Base-by-base conservation (phyloP, 2,888 invertebrate species). In the Acheta domesticus region DNA sequence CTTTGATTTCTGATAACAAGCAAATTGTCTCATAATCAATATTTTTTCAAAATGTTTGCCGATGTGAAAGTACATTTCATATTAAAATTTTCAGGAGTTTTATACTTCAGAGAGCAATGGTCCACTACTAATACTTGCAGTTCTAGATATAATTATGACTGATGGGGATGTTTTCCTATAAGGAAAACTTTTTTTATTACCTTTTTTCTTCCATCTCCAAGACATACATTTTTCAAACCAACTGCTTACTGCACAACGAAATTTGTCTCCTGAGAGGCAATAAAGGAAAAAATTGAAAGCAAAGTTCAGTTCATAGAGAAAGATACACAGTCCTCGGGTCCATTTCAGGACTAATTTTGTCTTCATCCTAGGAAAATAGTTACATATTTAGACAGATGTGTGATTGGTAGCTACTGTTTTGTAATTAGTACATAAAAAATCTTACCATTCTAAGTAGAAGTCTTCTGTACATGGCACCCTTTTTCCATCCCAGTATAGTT, bases 271-370 rank as follows among this genome's bases (percentile, higher is more conserved):
- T 11, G 87, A 85, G 3, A 86, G 83, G 81, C 85, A 87, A 80
- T 87, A 87, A 14, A 87, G 83, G 80, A 87, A 86, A 79, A 87
- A 87, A 80, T 87, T 87, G 49, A 86, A 84, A 16, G 85, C 85
- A 81, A 86, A 87, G 82, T 86, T 87, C 84, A 85, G 85, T 74
- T 86, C 86, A 80, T 87, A 87, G 20, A 87, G 82, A 49, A 85
- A 86, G 79, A 86, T 86, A 81, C 84, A 85, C 48, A 87, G 84
- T n/a, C 86, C 86, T 0, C 86, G 84, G 48, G 86, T 84, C 85
- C 85, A 86, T 80, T 87, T 87, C 12, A 87, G 81, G 36, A 86
- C 81, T 83, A 87, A 84, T 83, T 86, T 86, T 74, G 84, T 84
- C 79, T 84, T 83, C 81, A 85, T 83, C 86, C 86, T 86, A 82